Evolutionary conservation across 2,888 invertebrate genomes (phyloP).

Genomic region (Globia sparganii): DNA sequence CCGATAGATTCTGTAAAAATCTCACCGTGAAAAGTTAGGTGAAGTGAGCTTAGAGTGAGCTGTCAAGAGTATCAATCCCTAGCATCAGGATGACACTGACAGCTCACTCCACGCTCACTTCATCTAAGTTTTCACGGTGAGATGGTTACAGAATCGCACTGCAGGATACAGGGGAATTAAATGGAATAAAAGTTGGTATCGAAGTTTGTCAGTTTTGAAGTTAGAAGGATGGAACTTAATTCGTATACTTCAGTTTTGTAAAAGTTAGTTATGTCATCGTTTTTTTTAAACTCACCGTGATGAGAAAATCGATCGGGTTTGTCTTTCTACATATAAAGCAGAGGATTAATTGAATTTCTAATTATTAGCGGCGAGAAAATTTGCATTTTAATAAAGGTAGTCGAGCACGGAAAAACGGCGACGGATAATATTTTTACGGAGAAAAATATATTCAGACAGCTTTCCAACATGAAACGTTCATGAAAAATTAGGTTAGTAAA

Average conservation of each 20-base stretch:
- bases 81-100: too few species aligned
- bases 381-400: neutral
- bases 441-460: neutral
- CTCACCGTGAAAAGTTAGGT: too few species aligned
- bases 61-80: too few species aligned
- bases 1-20: too few species aligned
- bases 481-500: neutral
- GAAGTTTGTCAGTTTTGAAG: neutral
- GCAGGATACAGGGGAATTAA: too few species aligned
- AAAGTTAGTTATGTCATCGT: neutral
- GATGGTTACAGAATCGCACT: too few species aligned
- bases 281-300: neutral
- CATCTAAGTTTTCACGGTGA: too few species aligned
- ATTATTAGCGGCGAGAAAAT: neutral
- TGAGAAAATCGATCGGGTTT: neutral
- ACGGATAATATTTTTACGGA: neutral
- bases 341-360: neutral
- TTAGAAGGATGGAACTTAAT: neutral
- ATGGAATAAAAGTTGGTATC: neutral
- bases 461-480: neutral
- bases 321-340: neutral
- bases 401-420: neutral
- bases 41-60: too few species aligned
- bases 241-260: neutral
- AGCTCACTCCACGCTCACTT: too few species aligned